These are phyloP conservation scores for Phymatocera aterrima DNA, from an alignment of 2,888 invertebrate species.

Conservation along the genomic window DNA sequence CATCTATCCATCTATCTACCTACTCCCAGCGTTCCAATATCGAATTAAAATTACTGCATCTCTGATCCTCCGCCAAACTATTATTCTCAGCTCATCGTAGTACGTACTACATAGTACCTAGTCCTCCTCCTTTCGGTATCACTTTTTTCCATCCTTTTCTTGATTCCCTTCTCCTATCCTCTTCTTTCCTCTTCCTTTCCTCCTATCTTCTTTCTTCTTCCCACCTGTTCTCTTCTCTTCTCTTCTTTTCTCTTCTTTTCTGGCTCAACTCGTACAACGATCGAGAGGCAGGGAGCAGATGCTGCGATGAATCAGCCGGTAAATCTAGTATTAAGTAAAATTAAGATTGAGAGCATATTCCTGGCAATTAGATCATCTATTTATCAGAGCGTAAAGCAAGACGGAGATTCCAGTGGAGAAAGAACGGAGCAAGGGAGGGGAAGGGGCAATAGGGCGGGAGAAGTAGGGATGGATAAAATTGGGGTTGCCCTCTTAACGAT, in stretches of 20 bases:
- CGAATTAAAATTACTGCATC: conserved; percentile 46
- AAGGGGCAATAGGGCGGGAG: too few relatives aligned
- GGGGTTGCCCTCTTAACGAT: conserved; percentile 24
- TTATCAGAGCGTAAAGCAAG: conserved; percentile 62
- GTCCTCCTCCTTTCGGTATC: background rate
- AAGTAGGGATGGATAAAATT: background rate
- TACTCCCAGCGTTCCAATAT: conserved; percentile 46
- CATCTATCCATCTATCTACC: too few relatives aligned
- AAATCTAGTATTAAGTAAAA: conserved; percentile 38
- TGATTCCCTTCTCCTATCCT: background rate
- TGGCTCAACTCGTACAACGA: background rate
- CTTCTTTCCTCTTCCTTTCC: background rate
- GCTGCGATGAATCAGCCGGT: conserved; percentile 38
- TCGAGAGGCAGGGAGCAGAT: conserved; percentile 31
- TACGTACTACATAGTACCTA: too few relatives aligned
- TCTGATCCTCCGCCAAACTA: conserved; percentile 35
- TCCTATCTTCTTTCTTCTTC: background rate
- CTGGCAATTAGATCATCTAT: conserved; percentile 62
- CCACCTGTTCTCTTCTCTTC: background rate
- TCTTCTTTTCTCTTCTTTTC: background rate
- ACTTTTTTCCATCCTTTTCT: background rate
- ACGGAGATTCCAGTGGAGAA: conserved; percentile 43
- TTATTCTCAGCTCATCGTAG: conserved; percentile 24
- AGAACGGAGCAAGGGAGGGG: background rate
- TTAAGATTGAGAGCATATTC: conserved; percentile 50